Conservation (phyloP, 2,888 invertebrate species). For the Cynaeus angustus region DNA sequence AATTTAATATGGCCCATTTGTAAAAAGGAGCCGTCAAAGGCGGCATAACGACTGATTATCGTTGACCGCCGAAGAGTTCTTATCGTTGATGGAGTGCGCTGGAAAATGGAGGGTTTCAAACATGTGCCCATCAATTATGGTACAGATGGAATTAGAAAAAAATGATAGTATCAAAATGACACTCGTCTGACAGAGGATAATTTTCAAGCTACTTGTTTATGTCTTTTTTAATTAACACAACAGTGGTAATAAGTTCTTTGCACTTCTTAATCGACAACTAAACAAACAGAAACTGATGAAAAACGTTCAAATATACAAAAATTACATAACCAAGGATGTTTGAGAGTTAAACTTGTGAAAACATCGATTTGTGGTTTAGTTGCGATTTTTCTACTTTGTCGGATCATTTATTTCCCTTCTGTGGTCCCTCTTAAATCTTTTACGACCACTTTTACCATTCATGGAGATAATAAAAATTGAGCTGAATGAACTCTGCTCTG, state of each 20-base stretch:
- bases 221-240: background rate
- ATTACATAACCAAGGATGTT: background rate
- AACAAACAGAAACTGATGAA: slow-evolving; percentile 1
- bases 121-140: background rate
- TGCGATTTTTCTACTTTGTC: background rate
- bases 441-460: slow-evolving; percentile 22
- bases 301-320: background rate
- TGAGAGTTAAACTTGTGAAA: too few relatives aligned
- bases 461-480: slow-evolving; percentile 20
- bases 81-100: slow-evolving; percentile 35
- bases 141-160: background rate
- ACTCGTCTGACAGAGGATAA: too few relatives aligned
- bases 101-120: background rate
- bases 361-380: background rate
- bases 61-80: slow-evolving; percentile 31
- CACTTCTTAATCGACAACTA: background rate
- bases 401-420: background rate
- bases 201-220: background rate
- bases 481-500: slow-evolving; percentile 13
- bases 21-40: slow-evolving; percentile 43
- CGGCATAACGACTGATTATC: slow-evolving; percentile 38
- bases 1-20: slow-evolving; percentile 28
- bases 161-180: background rate
- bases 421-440: slow-evolving; percentile 1
- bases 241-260: background rate